Percentiles rank a stretch among this genome's conserved stretches.
These are phyloP conservation scores for Campoplex nolae DNA, from an alignment of 2,888 invertebrate genomes.

Conservation along the genomic window DNA sequence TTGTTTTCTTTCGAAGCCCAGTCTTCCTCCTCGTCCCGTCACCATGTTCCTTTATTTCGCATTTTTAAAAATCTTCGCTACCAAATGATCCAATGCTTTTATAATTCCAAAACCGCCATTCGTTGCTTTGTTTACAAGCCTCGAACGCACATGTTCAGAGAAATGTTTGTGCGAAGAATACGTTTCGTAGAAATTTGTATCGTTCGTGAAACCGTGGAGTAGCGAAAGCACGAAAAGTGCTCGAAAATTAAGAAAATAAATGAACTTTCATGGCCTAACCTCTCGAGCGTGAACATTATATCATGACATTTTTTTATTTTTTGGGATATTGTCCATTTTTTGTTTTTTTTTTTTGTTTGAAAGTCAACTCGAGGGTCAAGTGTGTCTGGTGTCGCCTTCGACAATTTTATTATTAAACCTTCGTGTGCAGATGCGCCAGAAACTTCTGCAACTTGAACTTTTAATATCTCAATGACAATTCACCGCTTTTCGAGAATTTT, in stretches of 20 bases:
- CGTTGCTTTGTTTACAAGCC: neutral
- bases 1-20: conserved; percentile 1
- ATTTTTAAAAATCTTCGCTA: neutral
- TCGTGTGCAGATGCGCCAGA: neutral
- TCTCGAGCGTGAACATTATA: neutral
- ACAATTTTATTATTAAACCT: neutral
- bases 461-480: neutral
- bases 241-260: neutral
- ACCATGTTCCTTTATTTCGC: neutral
- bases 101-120: neutral
- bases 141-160: neutral
- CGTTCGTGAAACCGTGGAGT: neutral
- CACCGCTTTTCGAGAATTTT: neutral
- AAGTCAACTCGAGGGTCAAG: neutral
- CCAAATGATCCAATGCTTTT: neutral
- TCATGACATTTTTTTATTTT: neutral
- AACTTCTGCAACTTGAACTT: neutral
- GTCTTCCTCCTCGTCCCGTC: neutral
- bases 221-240: too few relatives aligned
- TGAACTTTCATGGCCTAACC: neutral
- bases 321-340: neutral
- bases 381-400: neutral
- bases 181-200: neutral
- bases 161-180: neutral
- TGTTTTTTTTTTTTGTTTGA: neutral